These are phyloP conservation scores for Plagiodera versicolora DNA, from an alignment of 2,888 invertebrate species.

Conservation along the genomic window DNA sequence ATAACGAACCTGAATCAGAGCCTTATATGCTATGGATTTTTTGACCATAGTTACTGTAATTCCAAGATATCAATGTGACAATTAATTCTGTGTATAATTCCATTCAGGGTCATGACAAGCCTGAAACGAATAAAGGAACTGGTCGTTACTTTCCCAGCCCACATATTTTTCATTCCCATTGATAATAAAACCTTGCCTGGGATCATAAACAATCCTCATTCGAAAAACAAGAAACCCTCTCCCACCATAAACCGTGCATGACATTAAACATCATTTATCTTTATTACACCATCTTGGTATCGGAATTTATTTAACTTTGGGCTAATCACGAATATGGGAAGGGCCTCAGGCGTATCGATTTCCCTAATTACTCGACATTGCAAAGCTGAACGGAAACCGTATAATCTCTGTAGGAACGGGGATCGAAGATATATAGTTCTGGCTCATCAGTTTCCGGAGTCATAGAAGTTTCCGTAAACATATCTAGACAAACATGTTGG, in stretches of 20 bases:
- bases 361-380: conserved; percentile 18
- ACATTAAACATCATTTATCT: conserved; percentile 33
- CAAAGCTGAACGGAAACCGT: not conserved
- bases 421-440: not conserved
- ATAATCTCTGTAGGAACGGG: not conserved
- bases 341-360: conserved; percentile 20
- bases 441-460: not conserved
- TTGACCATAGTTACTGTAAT: too few relatives aligned
- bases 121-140: not conserved
- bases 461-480: not conserved
- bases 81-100: too few relatives aligned
- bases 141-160: not conserved
- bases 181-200: conserved; percentile 9
- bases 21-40: too few relatives aligned
- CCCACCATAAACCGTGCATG: conserved; percentile 27
- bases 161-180: conserved; percentile 7
- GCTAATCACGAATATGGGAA: conserved; percentile 28
- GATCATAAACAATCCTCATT: conserved; percentile 21
- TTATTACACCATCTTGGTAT: conserved; percentile 29
- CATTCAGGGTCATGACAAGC: not conserved
- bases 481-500: not conserved
- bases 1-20: too few relatives aligned
- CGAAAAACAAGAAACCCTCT: conserved; percentile 25
- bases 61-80: too few relatives aligned
- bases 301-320: conserved; percentile 28